Conservation (phyloP, 23 tunicate species). For the Oikopleura albicans region DNA sequence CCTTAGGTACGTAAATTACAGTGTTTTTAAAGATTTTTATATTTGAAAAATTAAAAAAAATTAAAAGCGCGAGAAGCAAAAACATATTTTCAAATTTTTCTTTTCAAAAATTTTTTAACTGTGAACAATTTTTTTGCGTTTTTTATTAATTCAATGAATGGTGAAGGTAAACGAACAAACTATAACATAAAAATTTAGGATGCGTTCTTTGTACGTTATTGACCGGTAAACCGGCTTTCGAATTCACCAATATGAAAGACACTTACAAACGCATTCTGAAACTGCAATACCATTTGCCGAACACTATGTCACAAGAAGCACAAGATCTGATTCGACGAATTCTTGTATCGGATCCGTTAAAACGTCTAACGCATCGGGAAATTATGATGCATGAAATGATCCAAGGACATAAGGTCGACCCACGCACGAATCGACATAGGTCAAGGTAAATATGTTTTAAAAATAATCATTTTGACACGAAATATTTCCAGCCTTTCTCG, state of each 20-base stretch:
- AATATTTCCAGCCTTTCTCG: too few species aligned
- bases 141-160: too few species aligned
- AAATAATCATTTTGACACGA: too few species aligned
- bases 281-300: slow-evolving; percentile 44
- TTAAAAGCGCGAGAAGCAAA: too few species aligned
- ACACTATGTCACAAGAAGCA: slow-evolving; percentile 51
- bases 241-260: slow-evolving; percentile 47
- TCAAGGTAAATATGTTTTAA: too few species aligned
- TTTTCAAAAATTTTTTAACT: not conserved
- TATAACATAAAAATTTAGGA: too few species aligned
- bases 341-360: slow-evolving; percentile 44
- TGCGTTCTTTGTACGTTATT: slow-evolving; percentile 66
- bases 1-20: slow-evolving; percentile 22
- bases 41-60: too few species aligned
- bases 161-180: too few species aligned
- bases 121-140: too few species aligned
- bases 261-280: slow-evolving; percentile 76
- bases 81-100: not conserved
- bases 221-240: slow-evolving; percentile 71
- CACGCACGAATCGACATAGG: not conserved
- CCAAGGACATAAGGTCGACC: not conserved
- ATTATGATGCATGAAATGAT: not conserved
- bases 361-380: not conserved
- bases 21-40: too few species aligned
- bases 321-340: slow-evolving; percentile 41